Evolutionary conservation across 2,888 invertebrate genomes (phyloP).

Genomic region (Cephus rjabovi): DNA sequence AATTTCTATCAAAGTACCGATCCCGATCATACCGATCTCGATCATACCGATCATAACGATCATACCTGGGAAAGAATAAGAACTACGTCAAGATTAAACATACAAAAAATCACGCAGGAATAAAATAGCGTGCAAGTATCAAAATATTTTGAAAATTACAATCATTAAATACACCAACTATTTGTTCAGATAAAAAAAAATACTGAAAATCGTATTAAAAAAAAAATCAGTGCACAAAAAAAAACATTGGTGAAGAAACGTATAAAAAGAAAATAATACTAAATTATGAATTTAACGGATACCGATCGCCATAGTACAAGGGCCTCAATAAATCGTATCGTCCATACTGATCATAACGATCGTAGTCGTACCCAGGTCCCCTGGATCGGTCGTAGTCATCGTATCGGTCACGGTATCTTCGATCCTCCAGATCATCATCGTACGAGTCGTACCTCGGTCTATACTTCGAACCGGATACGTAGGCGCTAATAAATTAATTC

Average conservation of each 20-base stretch:
- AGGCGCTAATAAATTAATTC: not conserved
- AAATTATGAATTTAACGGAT: not conserved
- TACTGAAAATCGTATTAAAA: not conserved
- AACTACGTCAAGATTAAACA: not conserved
- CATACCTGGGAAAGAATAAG: conserved; percentile 34
- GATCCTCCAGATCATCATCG: conserved; percentile 48
- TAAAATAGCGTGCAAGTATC: not conserved
- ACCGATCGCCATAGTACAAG: conserved; percentile 45
- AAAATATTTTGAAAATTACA: not conserved
- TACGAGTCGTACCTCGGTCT: conserved; percentile 48
- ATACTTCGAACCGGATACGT: conserved; percentile 39
- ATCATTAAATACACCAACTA: not conserved
- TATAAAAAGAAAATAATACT: not conserved
- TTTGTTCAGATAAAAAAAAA: not conserved
- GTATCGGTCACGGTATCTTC: conserved; percentile 48
- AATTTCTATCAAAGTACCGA: conserved; percentile 29
- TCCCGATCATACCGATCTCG: conserved; percentile 29
- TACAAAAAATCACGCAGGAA: not conserved
- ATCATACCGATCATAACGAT: conserved; percentile 21
- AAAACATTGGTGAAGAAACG: not conserved
- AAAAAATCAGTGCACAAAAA: too few species aligned
- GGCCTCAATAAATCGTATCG: conserved; percentile 43
- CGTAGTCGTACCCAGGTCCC: conserved; percentile 44
- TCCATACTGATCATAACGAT: conserved; percentile 49
- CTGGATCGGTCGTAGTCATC: conserved; percentile 46